Conservation (phyloP, 2,113 vertebrate genomes). For the Candoia aspera region DNA sequence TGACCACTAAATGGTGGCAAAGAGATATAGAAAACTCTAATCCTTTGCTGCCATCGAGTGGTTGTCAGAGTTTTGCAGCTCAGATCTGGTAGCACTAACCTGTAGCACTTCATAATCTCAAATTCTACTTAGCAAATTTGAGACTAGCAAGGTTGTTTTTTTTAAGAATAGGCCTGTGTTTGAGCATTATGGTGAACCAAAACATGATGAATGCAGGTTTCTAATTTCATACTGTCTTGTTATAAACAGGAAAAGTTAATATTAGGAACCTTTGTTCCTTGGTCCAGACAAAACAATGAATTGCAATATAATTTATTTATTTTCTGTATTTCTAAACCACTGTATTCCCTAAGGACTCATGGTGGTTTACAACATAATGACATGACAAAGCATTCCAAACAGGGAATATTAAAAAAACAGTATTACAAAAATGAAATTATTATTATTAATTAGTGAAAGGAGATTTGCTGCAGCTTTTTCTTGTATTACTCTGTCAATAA, state of each 20-base stretch:
- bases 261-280: background rate
- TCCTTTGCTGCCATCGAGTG: background rate
- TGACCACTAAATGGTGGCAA: background rate
- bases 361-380: background rate
- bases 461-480: background rate
- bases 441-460: background rate
- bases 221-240: background rate
- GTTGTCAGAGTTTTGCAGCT: background rate
- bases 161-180: background rate
- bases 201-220: background rate
- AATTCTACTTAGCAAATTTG: background rate
- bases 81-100: background rate
- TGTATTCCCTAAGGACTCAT: background rate
- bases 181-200: background rate
- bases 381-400: background rate
- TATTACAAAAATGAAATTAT: background rate
- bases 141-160: background rate
- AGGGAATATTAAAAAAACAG: background rate
- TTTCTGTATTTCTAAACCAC: background rate
- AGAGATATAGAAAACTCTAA: background rate
- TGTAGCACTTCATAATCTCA: background rate
- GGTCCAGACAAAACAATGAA: background rate
- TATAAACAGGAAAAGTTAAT: background rate
- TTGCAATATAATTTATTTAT: background rate
- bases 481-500: background rate